Conservation (phyloP, 2,113 vertebrate genomes). For the Hippopotamus amphibius region DNA sequence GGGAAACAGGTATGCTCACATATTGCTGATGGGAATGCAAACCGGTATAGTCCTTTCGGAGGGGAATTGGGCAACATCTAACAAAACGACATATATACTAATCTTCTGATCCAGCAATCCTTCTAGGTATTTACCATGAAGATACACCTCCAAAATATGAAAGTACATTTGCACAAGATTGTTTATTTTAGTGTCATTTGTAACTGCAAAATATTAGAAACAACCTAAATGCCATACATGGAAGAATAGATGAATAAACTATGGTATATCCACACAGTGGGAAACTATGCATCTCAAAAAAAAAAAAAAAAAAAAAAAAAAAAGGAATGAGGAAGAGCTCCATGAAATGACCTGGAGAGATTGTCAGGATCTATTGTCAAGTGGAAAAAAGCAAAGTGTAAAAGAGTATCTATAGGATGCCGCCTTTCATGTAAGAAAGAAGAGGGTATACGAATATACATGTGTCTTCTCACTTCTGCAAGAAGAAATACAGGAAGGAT, state of each 20-base stretch:
- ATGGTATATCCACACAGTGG: not conserved
- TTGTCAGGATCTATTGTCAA: not conserved
- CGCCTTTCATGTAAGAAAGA: not conserved
- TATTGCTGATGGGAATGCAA: not conserved
- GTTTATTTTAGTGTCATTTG: not conserved
- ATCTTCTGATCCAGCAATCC: not conserved
- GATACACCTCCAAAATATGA: not conserved
- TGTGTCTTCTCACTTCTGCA: not conserved
- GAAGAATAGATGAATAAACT: not conserved
- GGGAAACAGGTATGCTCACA: not conserved
- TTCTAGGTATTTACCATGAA: not conserved
- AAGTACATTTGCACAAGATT: not conserved
- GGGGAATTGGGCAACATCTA: not conserved
- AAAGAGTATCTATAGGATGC: not conserved
- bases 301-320: not conserved
- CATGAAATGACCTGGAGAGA: not conserved
- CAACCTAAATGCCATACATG: not conserved
- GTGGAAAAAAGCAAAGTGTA: not conserved
- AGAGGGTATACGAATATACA: not conserved
- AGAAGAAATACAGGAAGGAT: not conserved
- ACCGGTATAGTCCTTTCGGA: not conserved
- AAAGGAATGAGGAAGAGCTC: not conserved
- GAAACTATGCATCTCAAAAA: not conserved
- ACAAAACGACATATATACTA: not conserved
- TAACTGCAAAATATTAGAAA: conserved; percentile 30